Percentiles rank a stretch among this genome's conserved stretches.
Evolutionary conservation across 1,140 invertebrate species (phyloP).

Genomic region (Tenebrio molitor): DNA sequence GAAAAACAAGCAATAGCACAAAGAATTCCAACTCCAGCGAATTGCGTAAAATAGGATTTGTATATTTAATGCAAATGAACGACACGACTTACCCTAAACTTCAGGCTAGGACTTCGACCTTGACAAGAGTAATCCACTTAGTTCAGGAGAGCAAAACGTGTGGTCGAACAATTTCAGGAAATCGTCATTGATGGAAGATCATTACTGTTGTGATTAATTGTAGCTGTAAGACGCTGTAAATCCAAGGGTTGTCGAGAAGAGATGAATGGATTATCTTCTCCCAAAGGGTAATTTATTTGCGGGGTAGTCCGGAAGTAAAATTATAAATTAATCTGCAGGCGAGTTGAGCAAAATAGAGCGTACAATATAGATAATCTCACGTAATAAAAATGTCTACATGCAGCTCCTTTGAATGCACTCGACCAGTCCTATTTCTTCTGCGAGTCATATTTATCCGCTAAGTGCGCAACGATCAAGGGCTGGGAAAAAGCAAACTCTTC

Average conservation of each 20-base stretch:
- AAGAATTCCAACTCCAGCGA: background rate
- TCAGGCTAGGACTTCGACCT: background rate
- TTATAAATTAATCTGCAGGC: conserved; percentile 1
- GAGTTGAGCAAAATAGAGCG: background rate
- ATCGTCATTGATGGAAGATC: conserved; percentile 6
- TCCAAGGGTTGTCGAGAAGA: background rate
- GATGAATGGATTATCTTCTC: conserved; percentile 7
- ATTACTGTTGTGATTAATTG: conserved; percentile 4
- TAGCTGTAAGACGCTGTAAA: background rate
- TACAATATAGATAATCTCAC: background rate
- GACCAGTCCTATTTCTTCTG: background rate
- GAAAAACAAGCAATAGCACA: conserved; percentile 1
- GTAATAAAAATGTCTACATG: background rate
- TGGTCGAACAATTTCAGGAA: background rate
- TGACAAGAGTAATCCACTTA: background rate
- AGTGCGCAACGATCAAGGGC: background rate
- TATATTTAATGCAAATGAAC: conserved; percentile 15
- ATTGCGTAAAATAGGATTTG: conserved; percentile 10
- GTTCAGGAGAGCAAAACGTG: background rate
- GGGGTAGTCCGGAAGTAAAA: background rate
- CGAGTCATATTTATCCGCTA: background rate
- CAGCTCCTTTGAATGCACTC: background rate
- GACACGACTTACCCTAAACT: background rate
- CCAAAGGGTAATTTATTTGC: background rate
- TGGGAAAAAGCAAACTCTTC: background rate